Evolutionary conservation across 2,113 vertebrate species (phyloP), one percentile per base, ranked within the genome.

Genomic region (Salminus brasiliensis): DNA sequence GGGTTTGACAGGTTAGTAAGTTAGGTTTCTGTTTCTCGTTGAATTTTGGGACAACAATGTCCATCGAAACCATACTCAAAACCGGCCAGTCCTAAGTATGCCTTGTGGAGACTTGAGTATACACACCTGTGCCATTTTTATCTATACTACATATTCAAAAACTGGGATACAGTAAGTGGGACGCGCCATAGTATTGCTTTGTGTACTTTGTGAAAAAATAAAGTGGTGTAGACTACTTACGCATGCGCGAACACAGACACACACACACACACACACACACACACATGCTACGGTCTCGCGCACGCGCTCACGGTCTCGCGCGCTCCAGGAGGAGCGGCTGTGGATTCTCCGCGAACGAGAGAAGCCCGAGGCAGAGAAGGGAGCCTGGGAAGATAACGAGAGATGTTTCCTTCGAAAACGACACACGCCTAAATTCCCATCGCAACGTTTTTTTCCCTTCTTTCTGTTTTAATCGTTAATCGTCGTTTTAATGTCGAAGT

Each of bases 401-500:
- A 85, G 62, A 87, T 90, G 86, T 85, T 72, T 39, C 65, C 15
- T 57, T 85, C 62, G 83, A 84, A 80, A 76, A 68, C 66, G 57
- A 13, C 62, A 72, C 79, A 59, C 73, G 86, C 80, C 62, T 90
- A 85, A 85, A 77, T 32, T 62, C 70, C 29, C 53, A 8, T 9
- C 70, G 72, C 45, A 0, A 59, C 88, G 82, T 72, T 86, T 55
- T 29, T 47, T 90, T 1, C 82, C 18, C 39, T 84, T 34, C 3
- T 53, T 53, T 60, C 59, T 53, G 1, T 32, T 74, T 36, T 81
- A 25, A 27, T 39, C 21, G 0, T 45, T 39, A 12, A 29, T 39
- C 34, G 32, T 36, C 36, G 25, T 53, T 49, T 76, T 71, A 29
- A 76, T 77, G 74, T 76, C 12, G 55, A 52, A 59, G 59, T 76